Conservation (phyloP, 2,797 vertebrate genomes). For the Lophius americanus region DNA sequence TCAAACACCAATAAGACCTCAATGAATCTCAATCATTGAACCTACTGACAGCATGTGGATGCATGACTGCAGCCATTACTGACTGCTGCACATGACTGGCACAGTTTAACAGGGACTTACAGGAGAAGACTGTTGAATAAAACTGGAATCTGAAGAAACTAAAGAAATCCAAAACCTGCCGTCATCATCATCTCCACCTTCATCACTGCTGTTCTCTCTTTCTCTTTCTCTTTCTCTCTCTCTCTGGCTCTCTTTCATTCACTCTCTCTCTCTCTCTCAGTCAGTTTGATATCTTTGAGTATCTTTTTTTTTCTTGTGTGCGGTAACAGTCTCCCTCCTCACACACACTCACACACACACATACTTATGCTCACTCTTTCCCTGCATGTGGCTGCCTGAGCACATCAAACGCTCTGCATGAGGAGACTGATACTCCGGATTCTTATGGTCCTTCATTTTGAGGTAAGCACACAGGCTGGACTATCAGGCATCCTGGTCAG, state of each 20-base stretch:
- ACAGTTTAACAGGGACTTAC: no score
- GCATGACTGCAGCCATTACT: constrained; percentile 4
- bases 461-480: constrained; percentile 68
- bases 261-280: constrained; percentile 53
- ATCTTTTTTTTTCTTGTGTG: constrained; percentile 73
- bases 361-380: constrained; percentile 25
- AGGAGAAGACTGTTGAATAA: background rate
- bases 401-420: constrained; percentile 56
- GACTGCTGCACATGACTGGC: no score
- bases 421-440: constrained; percentile 51
- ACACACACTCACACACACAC: constrained; percentile 24
- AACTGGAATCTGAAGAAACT: background rate
- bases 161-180: background rate
- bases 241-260: constrained; percentile 33
- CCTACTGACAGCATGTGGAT: background rate
- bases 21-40: constrained; percentile 32
- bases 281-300: constrained; percentile 70
- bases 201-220: constrained; percentile 11
- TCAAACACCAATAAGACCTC: constrained; percentile 34
- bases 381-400: constrained; percentile 43
- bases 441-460: constrained; percentile 56
- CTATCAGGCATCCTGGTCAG: constrained; percentile 28
- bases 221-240: constrained; percentile 29
- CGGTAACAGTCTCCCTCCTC: constrained; percentile 66
- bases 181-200: constrained; percentile 10